These are phyloP conservation scores for Clarias batrachus DNA, from an alignment of 2,113 vertebrate species.

Conservation along the genomic window DNA sequence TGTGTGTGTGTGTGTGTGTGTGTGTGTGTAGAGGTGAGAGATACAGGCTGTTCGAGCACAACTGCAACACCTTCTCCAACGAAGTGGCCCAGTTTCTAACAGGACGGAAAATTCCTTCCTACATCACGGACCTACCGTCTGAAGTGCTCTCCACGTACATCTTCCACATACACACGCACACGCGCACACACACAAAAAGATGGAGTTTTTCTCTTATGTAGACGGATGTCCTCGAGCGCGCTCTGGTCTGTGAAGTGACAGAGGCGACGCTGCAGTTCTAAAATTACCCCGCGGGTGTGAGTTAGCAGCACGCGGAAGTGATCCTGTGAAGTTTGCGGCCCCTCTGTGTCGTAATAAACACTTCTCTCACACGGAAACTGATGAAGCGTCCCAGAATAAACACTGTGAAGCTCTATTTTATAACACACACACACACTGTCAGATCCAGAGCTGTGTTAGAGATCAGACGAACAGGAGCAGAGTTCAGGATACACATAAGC, in stretches of 20 bases:
- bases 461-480: neutral
- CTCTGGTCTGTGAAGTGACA: conserved; percentile 1
- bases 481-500: neutral
- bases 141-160: conserved; percentile 89
- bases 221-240: neutral
- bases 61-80: conserved; percentile 89
- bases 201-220: neutral
- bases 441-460: neutral
- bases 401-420: neutral
- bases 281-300: neutral
- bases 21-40: conserved; percentile 71
- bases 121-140: conserved; percentile 87
- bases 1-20: conserved; percentile 2
- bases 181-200: neutral
- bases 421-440: conserved; percentile 9
- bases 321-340: neutral
- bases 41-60: conserved; percentile 85
- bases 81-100: conserved; percentile 90
- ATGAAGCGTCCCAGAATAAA: conserved; percentile 17
- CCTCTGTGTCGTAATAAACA: conserved; percentile 7
- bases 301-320: neutral
- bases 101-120: conserved; percentile 83
- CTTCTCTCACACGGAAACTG: neutral
- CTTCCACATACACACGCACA: neutral
- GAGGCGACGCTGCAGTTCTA: neutral